Conservation (phyloP, 2,113 vertebrate genomes). For the Varanus komodoensis region DNA sequence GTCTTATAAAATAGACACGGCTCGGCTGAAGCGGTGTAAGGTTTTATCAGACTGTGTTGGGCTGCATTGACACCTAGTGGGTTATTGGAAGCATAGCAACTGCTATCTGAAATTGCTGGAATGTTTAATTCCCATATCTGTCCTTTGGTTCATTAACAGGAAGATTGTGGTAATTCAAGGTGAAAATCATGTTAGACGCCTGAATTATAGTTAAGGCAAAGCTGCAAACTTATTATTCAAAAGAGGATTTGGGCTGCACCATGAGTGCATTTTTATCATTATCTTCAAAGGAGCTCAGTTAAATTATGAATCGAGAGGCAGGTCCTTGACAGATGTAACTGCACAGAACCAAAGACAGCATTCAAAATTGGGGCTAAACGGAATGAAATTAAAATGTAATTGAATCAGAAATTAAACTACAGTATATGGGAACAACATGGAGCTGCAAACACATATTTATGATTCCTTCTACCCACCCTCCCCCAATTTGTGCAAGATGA, state of each 20-base stretch:
- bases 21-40: not conserved
- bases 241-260: constrained; percentile 2
- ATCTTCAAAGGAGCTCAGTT: not conserved
- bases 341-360: not conserved
- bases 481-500: not conserved
- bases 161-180: constrained; percentile 15
- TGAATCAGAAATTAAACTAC: not conserved
- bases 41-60: constrained; percentile 22
- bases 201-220: not conserved
- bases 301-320: not conserved
- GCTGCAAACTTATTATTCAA: constrained; percentile 27
- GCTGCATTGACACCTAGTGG: constrained; percentile 71
- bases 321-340: constrained; percentile 3
- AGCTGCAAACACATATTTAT: not conserved
- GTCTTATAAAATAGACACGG: constrained; percentile 2
- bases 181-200: not conserved
- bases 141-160: not conserved
- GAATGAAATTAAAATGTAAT: constrained; percentile 7
- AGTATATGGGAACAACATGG: not conserved
- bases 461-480: not conserved
- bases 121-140: constrained; percentile 12
- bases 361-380: not conserved
- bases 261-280: constrained; percentile 35
- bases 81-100: constrained; percentile 37
- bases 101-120: accelerated